phyloP scores from a whole-genome alignment of 2,797 vertebrate genomes.

The Protonibea diacanthus region DNA sequence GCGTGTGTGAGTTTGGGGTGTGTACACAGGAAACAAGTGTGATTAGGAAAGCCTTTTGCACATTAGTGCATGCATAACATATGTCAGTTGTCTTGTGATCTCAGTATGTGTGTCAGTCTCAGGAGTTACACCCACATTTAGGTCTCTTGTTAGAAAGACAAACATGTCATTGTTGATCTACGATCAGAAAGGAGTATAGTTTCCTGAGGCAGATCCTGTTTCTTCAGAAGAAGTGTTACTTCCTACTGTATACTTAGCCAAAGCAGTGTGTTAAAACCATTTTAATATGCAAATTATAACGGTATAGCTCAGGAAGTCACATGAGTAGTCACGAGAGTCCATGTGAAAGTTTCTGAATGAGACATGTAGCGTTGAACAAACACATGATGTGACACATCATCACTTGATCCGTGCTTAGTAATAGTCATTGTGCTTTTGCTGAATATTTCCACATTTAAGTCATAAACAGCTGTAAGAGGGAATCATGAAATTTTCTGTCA shows the following conservation, averaged over 20 bases:
- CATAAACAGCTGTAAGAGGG: neutral
- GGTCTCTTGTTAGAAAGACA: conserved; percentile 25
- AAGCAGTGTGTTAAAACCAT: conserved; percentile 31
- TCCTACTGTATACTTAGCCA: conserved; percentile 30
- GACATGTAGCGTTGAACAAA: neutral
- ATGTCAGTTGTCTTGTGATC: neutral
- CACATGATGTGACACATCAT: neutral
- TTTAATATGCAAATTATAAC: conserved; percentile 31
- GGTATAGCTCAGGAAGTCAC: neutral
- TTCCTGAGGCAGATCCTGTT: conserved; percentile 46
- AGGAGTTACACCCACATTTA: neutral
- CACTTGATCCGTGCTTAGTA: neutral
- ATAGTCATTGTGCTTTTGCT: neutral
- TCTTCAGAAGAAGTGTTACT: conserved; percentile 32
- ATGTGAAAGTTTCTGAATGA: conserved; percentile 15
- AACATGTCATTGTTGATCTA: conserved; percentile 34
- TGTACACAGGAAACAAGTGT: neutral
- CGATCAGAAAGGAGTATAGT: conserved; percentile 20
- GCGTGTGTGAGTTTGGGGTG: neutral
- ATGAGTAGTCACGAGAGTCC: neutral
- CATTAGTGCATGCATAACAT: neutral
- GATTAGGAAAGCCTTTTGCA: conserved; percentile 5
- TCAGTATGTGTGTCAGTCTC: neutral
- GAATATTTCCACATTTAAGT: neutral
- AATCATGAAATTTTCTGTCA: neutral